Percentiles rank a stretch among this genome's conserved stretches.
Evolutionary conservation across 2,888 invertebrate species (phyloP).

Genomic region (Danaus chrysippus): DNA sequence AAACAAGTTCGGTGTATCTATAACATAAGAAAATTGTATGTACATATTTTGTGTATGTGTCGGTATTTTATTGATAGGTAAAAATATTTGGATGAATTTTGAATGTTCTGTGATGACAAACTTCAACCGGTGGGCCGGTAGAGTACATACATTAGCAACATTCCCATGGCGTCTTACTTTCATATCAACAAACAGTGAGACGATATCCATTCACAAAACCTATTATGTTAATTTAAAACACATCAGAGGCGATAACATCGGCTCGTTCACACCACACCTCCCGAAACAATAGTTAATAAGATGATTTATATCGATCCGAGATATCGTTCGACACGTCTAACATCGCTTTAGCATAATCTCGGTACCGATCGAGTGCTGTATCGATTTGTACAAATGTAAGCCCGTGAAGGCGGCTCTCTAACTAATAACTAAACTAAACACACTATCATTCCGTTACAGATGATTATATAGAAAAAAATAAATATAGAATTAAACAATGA

Average conservation of each 20-base stretch:
- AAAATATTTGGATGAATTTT: neutral
- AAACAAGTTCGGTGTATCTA: no score
- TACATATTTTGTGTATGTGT: no score
- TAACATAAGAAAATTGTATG: no score
- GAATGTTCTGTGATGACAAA: neutral
- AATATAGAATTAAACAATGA: neutral
- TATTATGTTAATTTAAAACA: conserved; percentile 80
- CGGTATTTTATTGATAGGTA: no score
- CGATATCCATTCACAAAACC: conserved; percentile 77
- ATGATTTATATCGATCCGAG: conserved; percentile 77
- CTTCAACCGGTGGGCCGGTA: conserved; percentile 1
- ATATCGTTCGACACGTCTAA: conserved; percentile 74
- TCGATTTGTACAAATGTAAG: conserved; percentile 67
- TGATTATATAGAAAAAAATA: neutral
- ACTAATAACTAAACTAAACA: conserved; percentile 2
- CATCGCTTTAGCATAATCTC: conserved; percentile 78
- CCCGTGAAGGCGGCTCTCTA: conserved; percentile 18
- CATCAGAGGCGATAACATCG: conserved; percentile 73
- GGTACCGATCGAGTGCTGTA: conserved; percentile 67
- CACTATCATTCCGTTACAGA: neutral
- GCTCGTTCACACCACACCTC: conserved; percentile 78
- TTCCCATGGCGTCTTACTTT: conserved; percentile 32
- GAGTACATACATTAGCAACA: conserved; percentile 20
- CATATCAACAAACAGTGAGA: conserved; percentile 68
- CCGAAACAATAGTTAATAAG: conserved; percentile 79